These are phyloP conservation scores for Parazoanthus swiftii DNA, from an alignment of 92 coral and sea anemone genomes.

Conservation along the genomic window DNA sequence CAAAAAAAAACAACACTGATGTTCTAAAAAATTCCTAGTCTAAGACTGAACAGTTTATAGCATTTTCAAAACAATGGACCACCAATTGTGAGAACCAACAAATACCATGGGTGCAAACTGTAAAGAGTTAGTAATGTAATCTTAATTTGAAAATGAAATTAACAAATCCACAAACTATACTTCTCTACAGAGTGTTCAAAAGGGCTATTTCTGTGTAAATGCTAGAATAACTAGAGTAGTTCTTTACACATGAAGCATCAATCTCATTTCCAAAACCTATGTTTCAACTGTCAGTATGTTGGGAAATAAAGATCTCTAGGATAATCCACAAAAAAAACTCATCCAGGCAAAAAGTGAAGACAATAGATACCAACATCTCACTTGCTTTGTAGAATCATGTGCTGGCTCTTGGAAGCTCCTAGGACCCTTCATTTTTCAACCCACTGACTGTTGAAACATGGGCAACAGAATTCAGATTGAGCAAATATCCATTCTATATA, in stretches of 20 bases:
- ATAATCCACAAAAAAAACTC: no score
- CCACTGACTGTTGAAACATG: background rate
- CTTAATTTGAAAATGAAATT: no score
- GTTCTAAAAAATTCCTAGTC: no score
- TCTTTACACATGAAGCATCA: no score
- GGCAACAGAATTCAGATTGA: background rate
- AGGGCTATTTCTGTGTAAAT: background rate
- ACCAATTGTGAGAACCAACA: no score
- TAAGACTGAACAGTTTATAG: no score
- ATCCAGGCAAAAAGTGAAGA: background rate
- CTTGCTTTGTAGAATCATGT: background rate
- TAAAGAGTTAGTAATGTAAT: no score
- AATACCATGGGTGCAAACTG: no score
- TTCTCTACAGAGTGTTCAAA: background rate
- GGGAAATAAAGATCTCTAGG: no score
- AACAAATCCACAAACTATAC: background rate
- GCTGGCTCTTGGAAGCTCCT: background rate
- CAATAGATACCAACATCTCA: background rate
- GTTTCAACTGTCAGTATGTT: background rate
- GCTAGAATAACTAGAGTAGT: no score
- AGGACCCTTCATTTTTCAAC: background rate
- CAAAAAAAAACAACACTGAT: no score
- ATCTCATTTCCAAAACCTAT: background rate
- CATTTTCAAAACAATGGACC: no score
- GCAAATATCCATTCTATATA: background rate